A percentile compares a stretch with the other conserved stretches of the same genome.
Conservation (phyloP, 1,140 invertebrate species). For the Dinothrombium tinctorium region DNA sequence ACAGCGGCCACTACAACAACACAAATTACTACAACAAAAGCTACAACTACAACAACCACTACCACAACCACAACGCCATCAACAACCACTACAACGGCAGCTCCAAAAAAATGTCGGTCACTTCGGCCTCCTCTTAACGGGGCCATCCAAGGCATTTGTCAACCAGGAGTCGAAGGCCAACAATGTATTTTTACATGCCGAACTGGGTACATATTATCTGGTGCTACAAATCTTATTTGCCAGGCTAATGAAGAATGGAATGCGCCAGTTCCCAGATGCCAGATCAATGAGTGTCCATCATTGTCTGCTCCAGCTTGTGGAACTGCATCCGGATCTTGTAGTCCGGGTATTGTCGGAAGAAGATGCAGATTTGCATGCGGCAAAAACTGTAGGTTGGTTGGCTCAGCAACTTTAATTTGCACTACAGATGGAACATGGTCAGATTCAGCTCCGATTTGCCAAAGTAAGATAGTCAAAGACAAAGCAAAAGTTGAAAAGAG, state of each 20-base stretch:
- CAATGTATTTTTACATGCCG: slow-evolving; percentile 7
- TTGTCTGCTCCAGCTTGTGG: not conserved
- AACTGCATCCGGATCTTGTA: slow-evolving; percentile 4
- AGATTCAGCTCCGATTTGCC: slow-evolving; percentile 4
- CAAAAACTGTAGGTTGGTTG: slow-evolving; percentile 1
- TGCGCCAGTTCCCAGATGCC: slow-evolving; percentile 4
- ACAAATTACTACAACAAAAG: too few species aligned
- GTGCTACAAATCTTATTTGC: slow-evolving; percentile 21
- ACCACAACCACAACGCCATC: too few species aligned
- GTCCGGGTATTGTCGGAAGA: slow-evolving; percentile 5
- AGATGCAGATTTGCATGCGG: slow-evolving; percentile 7
- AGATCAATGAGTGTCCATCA: not conserved
- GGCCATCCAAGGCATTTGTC: slow-evolving; percentile 7
- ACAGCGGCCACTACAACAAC: too few species aligned
- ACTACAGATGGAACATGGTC: slow-evolving; percentile 7
- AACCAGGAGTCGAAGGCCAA: slow-evolving; percentile 6
- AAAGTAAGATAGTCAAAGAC: too few species aligned
- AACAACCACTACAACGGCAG: too few species aligned
- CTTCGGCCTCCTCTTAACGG: slow-evolving; percentile 7
- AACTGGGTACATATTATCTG: slow-evolving; percentile 5
- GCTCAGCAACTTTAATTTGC: slow-evolving; percentile 5
- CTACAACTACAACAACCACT: too few species aligned
- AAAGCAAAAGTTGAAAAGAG: too few species aligned
- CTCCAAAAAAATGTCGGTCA: too few species aligned
- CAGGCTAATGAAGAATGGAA: slow-evolving; percentile 25